Percentiles rank a stretch among this genome's conserved stretches.
phyloP scores from a whole-genome alignment of 2,888 invertebrate species.

The Scaptomyza reducta region DNA sequence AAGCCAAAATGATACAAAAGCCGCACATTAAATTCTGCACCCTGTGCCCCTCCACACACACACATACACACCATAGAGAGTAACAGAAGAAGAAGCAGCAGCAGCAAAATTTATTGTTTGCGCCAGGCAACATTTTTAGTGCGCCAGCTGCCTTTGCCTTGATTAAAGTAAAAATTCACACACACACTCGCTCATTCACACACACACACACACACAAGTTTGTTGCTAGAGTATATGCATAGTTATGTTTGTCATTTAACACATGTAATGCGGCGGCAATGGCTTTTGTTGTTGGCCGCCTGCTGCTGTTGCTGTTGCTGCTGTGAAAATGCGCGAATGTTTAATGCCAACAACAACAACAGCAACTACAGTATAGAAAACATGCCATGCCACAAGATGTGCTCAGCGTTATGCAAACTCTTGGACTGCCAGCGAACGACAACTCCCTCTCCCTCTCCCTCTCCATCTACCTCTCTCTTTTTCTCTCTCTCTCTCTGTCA shows the following conservation, averaged over 20 bases:
- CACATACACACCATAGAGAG: not conserved
- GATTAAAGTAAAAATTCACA: slow-evolving; percentile 65
- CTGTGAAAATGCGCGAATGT: slow-evolving; percentile 58
- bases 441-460: not conserved
- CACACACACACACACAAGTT: slow-evolving; percentile 4
- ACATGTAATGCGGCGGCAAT: slow-evolving; percentile 64
- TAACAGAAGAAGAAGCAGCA: slow-evolving; percentile 2
- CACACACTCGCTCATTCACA: slow-evolving; percentile 7
- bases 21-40: slow-evolving; percentile 48
- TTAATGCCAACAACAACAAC: slow-evolving; percentile 51
- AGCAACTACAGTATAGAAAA: slow-evolving; percentile 18
- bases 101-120: slow-evolving; percentile 67
- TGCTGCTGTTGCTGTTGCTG: slow-evolving; percentile 27
- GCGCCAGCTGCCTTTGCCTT: slow-evolving; percentile 63
- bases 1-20: slow-evolving; percentile 48
- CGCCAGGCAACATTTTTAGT: slow-evolving; percentile 56
- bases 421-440: slow-evolving; percentile 24
- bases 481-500: not conserved
- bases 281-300: slow-evolving; percentile 59
- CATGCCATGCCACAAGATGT: slow-evolving; percentile 21
- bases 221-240: slow-evolving; percentile 53
- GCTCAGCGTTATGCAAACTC: slow-evolving; percentile 25
- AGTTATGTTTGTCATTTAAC: slow-evolving; percentile 69
- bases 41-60: no score
- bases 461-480: no score